Base-by-base conservation (phyloP, 2,888 invertebrate species). In the Cremastobaeus sp. region DNA sequence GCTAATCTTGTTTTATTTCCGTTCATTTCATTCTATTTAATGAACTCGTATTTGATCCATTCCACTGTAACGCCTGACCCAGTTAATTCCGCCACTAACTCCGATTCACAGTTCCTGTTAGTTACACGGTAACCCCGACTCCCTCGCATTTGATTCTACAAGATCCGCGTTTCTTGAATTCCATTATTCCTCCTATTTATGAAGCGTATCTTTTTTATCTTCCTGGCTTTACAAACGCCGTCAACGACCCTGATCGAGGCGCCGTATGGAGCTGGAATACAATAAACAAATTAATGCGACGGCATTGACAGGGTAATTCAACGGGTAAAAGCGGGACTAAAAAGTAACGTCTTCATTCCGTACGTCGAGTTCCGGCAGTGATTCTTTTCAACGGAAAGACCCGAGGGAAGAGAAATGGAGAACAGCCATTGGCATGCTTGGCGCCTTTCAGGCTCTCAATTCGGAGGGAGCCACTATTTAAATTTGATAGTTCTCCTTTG, bases 391-490 rank as follows among this genome's bases (percentile, higher is more conserved):
- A 73, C 75, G 76, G 25, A 18, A 21, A 39, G 45, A 20, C 14
- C 14, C 11, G 17, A 30, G 34, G 32, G 47, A 21, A 43, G 48
- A 54, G 47, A 15, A 18, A 30, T 9, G 41, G 39, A 47, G 37
- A 45, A 76, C 57, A 72, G 71, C 76, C 71, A 80, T 84, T 82
- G 81, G 79, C 79, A 83, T 83, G 83, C 84, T 82, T 78, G 70
- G 74, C 78, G 76, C 74, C 78, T 77, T 75, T 65, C 72, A 70
- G 76, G 69, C 79, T 78, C 74, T 79, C 77, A 81, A 82, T 82
- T 81, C 77, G 78, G 64, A 76, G 74, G 76, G 77, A 76, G 77
- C 72, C 76, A 76, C 79, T 81, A 85, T 84, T 84, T 82, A 84
- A 85, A 84, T 84, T 81, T 80, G 76, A 82, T 82, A 78, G 76